Conservation (phyloP, 2,113 vertebrate genomes). For the Leucopternis melanops region DNA sequence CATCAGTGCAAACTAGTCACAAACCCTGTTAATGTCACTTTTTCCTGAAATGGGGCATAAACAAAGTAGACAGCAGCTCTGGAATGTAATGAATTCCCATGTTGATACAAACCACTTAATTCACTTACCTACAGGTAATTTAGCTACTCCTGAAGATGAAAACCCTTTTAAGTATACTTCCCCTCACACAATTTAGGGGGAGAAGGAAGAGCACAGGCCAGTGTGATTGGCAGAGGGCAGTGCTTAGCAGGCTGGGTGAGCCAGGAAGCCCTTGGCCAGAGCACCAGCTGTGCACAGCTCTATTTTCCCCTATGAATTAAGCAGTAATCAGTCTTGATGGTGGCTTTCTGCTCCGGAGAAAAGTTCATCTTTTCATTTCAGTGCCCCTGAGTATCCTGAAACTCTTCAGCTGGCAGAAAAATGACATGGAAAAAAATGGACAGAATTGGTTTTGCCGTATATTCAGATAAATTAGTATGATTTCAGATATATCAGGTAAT, state of each 20-base stretch:
- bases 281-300: not conserved
- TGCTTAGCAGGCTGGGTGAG: not conserved
- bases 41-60: not conserved
- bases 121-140: not conserved
- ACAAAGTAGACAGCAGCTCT: not conserved
- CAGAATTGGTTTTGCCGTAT: not conserved
- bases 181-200: accelerated
- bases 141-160: not conserved
- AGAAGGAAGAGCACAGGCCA: not conserved
- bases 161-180: not conserved
- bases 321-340: not conserved
- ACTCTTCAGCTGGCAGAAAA: not conserved
- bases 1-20: not conserved
- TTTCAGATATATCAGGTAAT: not conserved
- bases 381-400: not conserved
- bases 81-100: not conserved
- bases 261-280: not conserved
- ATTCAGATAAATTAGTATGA: not conserved
- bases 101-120: not conserved
- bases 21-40: not conserved
- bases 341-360: not conserved
- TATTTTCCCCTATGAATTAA: not conserved
- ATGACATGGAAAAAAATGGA: not conserved
- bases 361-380: not conserved
- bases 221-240: not conserved